Base-by-base conservation (phyloP, 1,140 invertebrate species). In the Drosophila lini region DNA sequence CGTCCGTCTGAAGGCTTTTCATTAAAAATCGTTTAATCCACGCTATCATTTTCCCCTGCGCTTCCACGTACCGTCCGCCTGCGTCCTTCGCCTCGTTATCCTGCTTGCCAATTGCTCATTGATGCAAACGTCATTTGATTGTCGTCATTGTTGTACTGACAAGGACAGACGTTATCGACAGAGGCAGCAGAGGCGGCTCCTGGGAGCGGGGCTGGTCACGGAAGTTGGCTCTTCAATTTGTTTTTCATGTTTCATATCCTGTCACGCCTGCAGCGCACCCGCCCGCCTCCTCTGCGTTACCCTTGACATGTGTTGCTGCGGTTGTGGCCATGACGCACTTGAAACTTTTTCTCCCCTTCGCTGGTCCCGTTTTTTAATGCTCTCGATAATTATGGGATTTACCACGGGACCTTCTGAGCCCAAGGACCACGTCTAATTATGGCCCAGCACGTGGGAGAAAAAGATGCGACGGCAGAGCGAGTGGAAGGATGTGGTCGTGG, bases 11-110 rank as follows among this genome's bases (percentile, higher is more conserved):
- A 83, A 85, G 82, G 79, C 82, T 91, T 91, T 91, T 90, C 88
- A 91, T 90, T 91, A 91, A 91, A 91, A 91, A 90, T 90, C 88
- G 82, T 91, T 91, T 91, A 91, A 84, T 91, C 86, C 82, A 88
- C 75, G 80, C 80, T 90, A 83, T 88, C 80, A 83, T 83, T 85
- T 85, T 78, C 74, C 59, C 69, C 36, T 75, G 74, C 69, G 50
- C 63, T 53, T 45, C 55, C 48, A 42, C 31, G 15, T 31, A 47
- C 32, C 34, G 36, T 41, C 22, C 31, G 25, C 41, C 22, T 32
- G 44, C 22, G 56, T 50, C 22, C 42, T 45, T 52, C 56, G 59
- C 31, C 45, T 52, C 61, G 68, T 80, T 80, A 80, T 65, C 61
- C 63, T 60, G 61, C 60, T 86, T 82, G 78, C 78, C 83, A 86